phyloP scores from a whole-genome alignment of 2,888 invertebrate genomes.

The Metallyticus violacea region DNA sequence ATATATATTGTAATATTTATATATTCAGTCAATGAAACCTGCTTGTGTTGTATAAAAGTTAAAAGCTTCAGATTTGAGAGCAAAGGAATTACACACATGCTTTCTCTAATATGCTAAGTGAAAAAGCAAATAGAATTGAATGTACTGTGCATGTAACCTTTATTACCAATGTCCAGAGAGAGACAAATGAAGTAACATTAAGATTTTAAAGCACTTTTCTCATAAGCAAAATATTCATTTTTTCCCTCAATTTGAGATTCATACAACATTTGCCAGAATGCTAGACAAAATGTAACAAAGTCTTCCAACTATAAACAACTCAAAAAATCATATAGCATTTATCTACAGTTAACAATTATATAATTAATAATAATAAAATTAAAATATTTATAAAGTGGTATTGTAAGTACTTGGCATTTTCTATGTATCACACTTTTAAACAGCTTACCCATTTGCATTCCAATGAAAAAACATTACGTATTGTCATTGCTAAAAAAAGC shows the following conservation, averaged over 20 bases:
- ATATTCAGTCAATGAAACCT: neutral
- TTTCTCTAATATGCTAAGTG: neutral
- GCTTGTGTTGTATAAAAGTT: neutral
- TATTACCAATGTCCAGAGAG: neutral
- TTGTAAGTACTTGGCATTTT: slow-evolving; percentile 28
- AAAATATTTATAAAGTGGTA: slow-evolving; percentile 12
- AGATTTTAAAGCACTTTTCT: neutral
- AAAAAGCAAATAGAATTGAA: neutral
- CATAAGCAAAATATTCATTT: neutral
- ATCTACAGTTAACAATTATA: neutral
- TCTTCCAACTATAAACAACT: neutral
- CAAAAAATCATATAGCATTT: neutral
- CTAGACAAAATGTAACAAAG: neutral
- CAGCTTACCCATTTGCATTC: neutral
- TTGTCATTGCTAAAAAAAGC: neutral
- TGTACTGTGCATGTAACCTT: neutral
- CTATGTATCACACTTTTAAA: neutral
- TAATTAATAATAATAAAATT: neutral
- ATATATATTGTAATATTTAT: neutral
- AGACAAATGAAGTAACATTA: neutral
- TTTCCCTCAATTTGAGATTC: neutral
- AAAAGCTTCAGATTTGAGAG: neutral
- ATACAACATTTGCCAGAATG: neutral
- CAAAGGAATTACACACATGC: neutral
- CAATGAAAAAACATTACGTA: neutral